These are phyloP conservation scores for Karalla daura DNA, from an alignment of 2,797 vertebrate genomes.

Conservation along the genomic window DNA sequence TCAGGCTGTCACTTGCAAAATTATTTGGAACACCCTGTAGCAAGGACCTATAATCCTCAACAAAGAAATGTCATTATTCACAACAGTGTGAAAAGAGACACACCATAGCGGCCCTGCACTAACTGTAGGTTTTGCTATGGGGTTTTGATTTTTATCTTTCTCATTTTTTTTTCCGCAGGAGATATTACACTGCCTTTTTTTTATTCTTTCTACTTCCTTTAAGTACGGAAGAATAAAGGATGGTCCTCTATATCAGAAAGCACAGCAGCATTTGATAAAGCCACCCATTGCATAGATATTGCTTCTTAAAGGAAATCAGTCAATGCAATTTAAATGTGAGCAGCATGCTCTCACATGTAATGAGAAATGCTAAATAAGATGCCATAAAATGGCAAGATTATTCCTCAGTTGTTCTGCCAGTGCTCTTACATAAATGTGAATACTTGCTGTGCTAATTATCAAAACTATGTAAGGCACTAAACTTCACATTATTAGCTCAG, in stretches of 20 bases:
- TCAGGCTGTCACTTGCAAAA: slow-evolving; percentile 67
- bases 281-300: slow-evolving; percentile 69
- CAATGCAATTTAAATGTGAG: slow-evolving; percentile 46
- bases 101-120: slow-evolving; percentile 64
- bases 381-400: slow-evolving; percentile 26
- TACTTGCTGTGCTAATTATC: slow-evolving; percentile 12
- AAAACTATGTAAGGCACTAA: not conserved
- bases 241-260: slow-evolving; percentile 40
- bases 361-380: slow-evolving; percentile 50
- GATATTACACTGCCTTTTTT: slow-evolving; percentile 65
- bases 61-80: slow-evolving; percentile 78
- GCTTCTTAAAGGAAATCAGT: slow-evolving; percentile 56
- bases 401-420: slow-evolving; percentile 30
- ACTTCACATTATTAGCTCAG: not conserved
- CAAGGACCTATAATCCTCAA: slow-evolving; percentile 75
- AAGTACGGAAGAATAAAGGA: slow-evolving; percentile 65
- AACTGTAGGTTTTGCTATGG: slow-evolving; percentile 63
- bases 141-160: slow-evolving; percentile 57
- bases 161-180: slow-evolving; percentile 53
- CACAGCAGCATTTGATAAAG: slow-evolving; percentile 61
- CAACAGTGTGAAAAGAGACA: slow-evolving; percentile 68
- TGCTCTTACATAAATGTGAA: slow-evolving; percentile 21
- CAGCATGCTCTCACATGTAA: slow-evolving; percentile 58
- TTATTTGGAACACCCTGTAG: slow-evolving; percentile 74
- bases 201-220: slow-evolving; percentile 66